Base-by-base conservation (phyloP, 2,113 vertebrate genomes). In the Antechinus flavipes region DNA sequence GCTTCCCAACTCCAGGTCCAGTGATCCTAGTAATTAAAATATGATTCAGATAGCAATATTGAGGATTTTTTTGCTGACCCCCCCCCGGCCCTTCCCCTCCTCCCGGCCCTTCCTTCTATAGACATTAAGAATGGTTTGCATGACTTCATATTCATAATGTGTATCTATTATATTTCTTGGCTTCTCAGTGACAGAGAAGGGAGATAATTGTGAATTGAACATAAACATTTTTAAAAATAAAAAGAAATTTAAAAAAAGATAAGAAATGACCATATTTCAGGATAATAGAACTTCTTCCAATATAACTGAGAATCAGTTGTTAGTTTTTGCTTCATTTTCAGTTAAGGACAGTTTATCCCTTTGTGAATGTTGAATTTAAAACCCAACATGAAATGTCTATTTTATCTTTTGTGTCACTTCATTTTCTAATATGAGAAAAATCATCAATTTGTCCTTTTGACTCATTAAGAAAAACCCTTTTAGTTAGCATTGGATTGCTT, bases 161-260 rank as follows among this genome's bases (percentile, higher is more conserved):
- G 35, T 8, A 84, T n/a, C 35, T n/a, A 11, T 76, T 25, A 6
- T n/a, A n/a, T 84, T 42, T 84, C n/a, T 42, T 84, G 16, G 16
- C 68, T 84, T 42, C n/a, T 42, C n/a, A 84, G 2, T 42, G 16
- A 42, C 42, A 16, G 68, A n/a, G 68, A 76, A n/a, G 19, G 35
- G 68, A 42, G 19, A 42, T 84, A 84, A 84, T 42, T 84, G 42
- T 16, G 68, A 23, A 14, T 53, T 92, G 90, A 93, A 91, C 47
- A 94, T 95, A 93, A 94, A 96, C 58, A 47, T 95, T 89, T 97
- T 92, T 46, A 90, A 93, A 84, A 50, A 47, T 27, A 91, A 35
- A 68, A 68, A 35, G 56, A 91, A 90, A 55, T 96, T 94, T 95
- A 46, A 93, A 90, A 92, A 94, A 35, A 53, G 35, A 42, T n/a